phyloP scores from a whole-genome alignment of 2,797 vertebrate species.

The Octomys mimax region DNA sequence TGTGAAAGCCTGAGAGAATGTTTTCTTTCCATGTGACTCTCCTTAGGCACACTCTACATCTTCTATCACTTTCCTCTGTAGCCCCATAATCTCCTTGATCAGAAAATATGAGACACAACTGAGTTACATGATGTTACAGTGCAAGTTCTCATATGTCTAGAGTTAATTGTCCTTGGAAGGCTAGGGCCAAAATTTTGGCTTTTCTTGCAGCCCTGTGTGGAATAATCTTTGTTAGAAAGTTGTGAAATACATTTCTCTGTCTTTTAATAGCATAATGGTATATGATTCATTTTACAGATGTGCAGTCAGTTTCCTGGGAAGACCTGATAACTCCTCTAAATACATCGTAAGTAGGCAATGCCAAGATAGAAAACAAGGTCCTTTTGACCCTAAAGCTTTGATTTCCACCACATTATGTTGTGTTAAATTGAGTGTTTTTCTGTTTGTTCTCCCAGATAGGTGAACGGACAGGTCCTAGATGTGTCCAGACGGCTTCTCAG shows the following conservation, averaged over 20 bases:
- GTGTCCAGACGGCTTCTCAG: neutral
- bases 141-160: too few relatives aligned
- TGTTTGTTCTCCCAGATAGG: neutral
- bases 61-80: too few relatives aligned
- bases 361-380: neutral
- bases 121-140: too few relatives aligned
- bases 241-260: neutral
- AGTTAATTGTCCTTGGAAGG: too few relatives aligned
- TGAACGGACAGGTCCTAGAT: neutral
- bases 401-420: neutral
- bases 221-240: neutral
- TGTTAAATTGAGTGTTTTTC: neutral
- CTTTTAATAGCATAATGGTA: neutral
- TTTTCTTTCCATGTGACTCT: too few relatives aligned
- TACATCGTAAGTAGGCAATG: neutral
- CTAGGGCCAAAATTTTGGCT: too few relatives aligned
- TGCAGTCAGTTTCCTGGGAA: neutral
- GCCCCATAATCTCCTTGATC: too few relatives aligned
- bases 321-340: neutral
- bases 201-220: too few relatives aligned
- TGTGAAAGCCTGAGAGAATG: too few relatives aligned
- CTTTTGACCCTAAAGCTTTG: neutral
- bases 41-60: too few relatives aligned
- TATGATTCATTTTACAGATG: neutral
- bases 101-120: too few relatives aligned